These are phyloP conservation scores for Lacerta bilineata DNA, from an alignment of 2,797 vertebrate genomes.

Conservation along the genomic window DNA sequence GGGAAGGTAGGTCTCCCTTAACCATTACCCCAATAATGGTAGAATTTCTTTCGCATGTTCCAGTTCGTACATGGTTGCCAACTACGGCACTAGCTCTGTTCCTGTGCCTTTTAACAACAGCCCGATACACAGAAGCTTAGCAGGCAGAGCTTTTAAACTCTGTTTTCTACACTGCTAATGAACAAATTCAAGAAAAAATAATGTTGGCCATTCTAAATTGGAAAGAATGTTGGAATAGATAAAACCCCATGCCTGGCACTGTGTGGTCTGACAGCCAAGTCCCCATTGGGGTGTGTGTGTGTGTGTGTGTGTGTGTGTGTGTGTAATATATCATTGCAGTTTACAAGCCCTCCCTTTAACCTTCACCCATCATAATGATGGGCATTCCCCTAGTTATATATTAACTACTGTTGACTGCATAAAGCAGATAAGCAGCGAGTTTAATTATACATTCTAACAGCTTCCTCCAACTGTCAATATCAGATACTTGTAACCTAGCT, in stretches of 20 bases:
- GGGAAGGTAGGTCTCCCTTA: neutral
- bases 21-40: neutral
- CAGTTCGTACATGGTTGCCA: neutral
- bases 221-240: neutral
- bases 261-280: neutral
- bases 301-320: neutral
- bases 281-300: neutral
- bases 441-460: constrained; percentile 42
- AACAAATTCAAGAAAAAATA: neutral
- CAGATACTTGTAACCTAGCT: constrained; percentile 13
- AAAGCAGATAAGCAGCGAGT: constrained; percentile 28
- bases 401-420: constrained; percentile 38
- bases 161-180: neutral
- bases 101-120: neutral
- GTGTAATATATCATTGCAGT: neutral
- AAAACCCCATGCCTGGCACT: neutral
- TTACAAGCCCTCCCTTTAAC: constrained; percentile 19
- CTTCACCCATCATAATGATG: constrained; percentile 22
- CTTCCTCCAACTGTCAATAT: constrained; percentile 36
- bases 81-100: neutral
- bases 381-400: constrained; percentile 22
- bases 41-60: neutral
- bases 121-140: neutral
- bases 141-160: neutral
- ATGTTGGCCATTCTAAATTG: neutral